Percentiles rank a stretch among this genome's conserved stretches.
Conservation (phyloP, 2,888 invertebrate species). For the Thera obeliscata region DNA sequence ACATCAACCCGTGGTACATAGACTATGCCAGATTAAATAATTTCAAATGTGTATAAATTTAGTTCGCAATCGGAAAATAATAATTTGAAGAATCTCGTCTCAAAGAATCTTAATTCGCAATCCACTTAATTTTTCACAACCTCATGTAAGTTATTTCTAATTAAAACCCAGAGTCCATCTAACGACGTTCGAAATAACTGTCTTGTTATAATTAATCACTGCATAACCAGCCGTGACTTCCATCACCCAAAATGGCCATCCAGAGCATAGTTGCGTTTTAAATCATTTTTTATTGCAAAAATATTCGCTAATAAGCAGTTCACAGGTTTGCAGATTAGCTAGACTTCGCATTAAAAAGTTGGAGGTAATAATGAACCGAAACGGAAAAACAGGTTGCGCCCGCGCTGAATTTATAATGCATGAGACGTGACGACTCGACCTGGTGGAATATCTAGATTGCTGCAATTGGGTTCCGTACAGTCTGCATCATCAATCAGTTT, state of each 20-base stretch:
- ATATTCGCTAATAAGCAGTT: constrained; percentile 39
- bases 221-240: constrained; percentile 26
- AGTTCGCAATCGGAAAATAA: background rate
- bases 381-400: constrained; percentile 57
- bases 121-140: background rate
- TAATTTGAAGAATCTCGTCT: background rate
- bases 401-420: constrained; percentile 62
- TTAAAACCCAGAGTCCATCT: constrained; percentile 6
- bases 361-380: constrained; percentile 48
- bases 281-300: constrained; percentile 34
- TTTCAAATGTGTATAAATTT: no score
- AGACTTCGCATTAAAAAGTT: constrained; percentile 36
- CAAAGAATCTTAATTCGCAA: background rate
- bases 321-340: constrained; percentile 41
- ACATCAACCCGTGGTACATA: no score
- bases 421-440: constrained; percentile 55
- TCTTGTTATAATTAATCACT: constrained; percentile 30
- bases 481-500: background rate
- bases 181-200: constrained; percentile 14
- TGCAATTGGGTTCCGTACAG: constrained; percentile 48
- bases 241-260: constrained; percentile 31
- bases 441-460: constrained; percentile 58
- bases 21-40: no score
- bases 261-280: constrained; percentile 27
- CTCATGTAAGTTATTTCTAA: constrained; percentile 13